These are phyloP conservation scores for Euplagia quadripunctaria DNA, from an alignment of 2,888 invertebrate genomes.

Conservation along the genomic window DNA sequence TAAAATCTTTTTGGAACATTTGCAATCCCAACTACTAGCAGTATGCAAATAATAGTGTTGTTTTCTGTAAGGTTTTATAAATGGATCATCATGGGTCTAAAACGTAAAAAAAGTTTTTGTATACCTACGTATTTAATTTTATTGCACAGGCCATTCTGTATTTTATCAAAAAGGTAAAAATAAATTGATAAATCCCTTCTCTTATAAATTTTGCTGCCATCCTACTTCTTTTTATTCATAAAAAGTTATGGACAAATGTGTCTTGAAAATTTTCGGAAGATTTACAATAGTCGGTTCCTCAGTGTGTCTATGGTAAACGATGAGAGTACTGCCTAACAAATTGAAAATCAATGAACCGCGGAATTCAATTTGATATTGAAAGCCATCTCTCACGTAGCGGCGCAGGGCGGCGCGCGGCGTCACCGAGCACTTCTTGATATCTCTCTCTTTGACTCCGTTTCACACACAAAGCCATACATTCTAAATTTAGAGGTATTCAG, in stretches of 20 bases:
- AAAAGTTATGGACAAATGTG: constrained; percentile 40
- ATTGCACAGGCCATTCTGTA: too few relatives aligned
- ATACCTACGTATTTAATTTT: not conserved
- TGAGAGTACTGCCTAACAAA: constrained; percentile 83
- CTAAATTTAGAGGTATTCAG: constrained; percentile 55
- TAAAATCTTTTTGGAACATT: too few relatives aligned
- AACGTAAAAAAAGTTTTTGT: too few relatives aligned
- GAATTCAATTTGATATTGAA: constrained; percentile 90
- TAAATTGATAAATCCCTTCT: too few relatives aligned
- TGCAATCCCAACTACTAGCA: too few relatives aligned
- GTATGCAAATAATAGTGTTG: too few relatives aligned
- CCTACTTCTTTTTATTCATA: too few relatives aligned
- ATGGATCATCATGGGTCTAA: not conserved
- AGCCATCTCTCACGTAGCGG: constrained; percentile 84
- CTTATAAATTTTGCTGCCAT: too few relatives aligned
- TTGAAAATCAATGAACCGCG: constrained; percentile 89
- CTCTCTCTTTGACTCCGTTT: constrained; percentile 78
- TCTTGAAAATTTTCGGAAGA: constrained; percentile 66
- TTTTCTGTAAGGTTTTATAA: too few relatives aligned
- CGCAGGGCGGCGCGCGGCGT: constrained; percentile 63
- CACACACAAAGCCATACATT: constrained; percentile 74
- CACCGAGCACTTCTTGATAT: constrained; percentile 74
- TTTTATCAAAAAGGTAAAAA: too few relatives aligned
- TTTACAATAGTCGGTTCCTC: constrained; percentile 76
- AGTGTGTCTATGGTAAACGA: constrained; percentile 81